Evolutionary conservation across 2,797 vertebrate species (phyloP).

Genomic region (Cetoscarus ocellatus): DNA sequence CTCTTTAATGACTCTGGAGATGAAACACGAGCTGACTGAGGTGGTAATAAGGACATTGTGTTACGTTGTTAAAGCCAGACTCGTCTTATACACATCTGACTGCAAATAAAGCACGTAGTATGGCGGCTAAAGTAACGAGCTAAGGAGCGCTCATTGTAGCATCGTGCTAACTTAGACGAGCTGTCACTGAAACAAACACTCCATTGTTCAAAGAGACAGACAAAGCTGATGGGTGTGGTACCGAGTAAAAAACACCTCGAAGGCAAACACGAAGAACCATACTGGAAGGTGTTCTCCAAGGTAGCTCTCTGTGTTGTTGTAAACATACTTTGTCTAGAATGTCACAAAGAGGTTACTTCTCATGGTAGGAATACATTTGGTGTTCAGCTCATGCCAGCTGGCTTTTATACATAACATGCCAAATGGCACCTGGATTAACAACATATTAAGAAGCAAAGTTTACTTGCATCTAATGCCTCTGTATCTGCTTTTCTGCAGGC

Average conservation of each 20-base stretch:
- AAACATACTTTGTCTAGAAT: conserved; percentile 29
- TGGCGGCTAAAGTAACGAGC: conserved; percentile 6
- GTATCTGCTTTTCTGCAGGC: not conserved
- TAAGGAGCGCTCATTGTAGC: conserved; percentile 37
- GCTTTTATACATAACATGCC: not conserved
- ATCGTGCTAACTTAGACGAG: conserved; percentile 44
- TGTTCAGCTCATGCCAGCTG: conserved; percentile 7
- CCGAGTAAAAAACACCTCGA: conserved; percentile 40
- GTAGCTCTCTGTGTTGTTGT: conserved; percentile 31
- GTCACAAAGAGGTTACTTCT: conserved; percentile 16
- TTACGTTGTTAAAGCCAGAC: conserved; percentile 42
- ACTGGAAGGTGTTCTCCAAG: conserved; percentile 36
- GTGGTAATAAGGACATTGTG: conserved; percentile 49
- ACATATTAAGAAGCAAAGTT: conserved; percentile 5
- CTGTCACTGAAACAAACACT: conserved; percentile 55
- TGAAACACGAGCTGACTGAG: conserved; percentile 61
- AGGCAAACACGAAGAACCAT: conserved; percentile 44
- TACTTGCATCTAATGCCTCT: not conserved
- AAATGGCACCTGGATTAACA: not conserved
- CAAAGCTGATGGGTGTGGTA: conserved; percentile 60
- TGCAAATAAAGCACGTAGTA: conserved; percentile 44
- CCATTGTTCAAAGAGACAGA: conserved; percentile 53
- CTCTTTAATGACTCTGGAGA: conserved; percentile 64
- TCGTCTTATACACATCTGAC: conserved; percentile 41
- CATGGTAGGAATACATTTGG: conserved; percentile 8